Evolutionary conservation across 1,140 invertebrate genomes (phyloP).

Genomic region (Bombus superbus): DNA sequence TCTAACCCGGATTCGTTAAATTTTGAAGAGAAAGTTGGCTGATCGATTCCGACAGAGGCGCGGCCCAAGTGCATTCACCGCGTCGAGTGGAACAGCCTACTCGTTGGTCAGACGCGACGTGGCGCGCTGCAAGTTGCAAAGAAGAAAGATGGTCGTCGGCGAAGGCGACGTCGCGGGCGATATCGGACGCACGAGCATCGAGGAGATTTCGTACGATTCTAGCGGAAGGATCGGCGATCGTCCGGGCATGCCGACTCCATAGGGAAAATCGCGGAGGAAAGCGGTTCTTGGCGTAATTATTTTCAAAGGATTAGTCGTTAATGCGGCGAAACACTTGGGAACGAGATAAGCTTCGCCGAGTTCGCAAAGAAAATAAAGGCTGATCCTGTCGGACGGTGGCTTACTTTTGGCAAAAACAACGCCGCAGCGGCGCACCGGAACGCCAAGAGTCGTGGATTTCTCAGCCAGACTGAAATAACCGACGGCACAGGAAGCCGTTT

Average conservation of each 20-base stretch:
- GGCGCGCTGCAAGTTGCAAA: too few relatives aligned
- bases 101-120: too few relatives aligned
- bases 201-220: background rate
- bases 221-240: background rate
- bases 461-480: conserved; percentile 27
- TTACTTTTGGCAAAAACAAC: conserved; percentile 64
- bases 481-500: background rate
- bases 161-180: too few relatives aligned
- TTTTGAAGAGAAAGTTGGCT: too few relatives aligned
- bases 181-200: too few relatives aligned
- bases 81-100: too few relatives aligned
- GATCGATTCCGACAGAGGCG: too few relatives aligned
- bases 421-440: conserved; percentile 14
- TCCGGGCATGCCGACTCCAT: background rate
- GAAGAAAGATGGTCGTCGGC: too few relatives aligned
- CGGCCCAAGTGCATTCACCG: accelerated
- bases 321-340: conserved; percentile 60
- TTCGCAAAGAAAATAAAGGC: conserved; percentile 66
- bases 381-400: conserved; percentile 54
- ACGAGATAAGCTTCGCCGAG: conserved; percentile 61
- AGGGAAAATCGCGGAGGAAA: background rate
- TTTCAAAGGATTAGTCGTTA: conserved; percentile 63
- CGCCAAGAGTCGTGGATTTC: conserved; percentile 43
- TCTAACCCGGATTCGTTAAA: too few relatives aligned
- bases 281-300: conserved; percentile 52